Evolutionary conservation across 2,888 invertebrate genomes (phyloP).

Genomic region (Drosophila neonasuta): DNA sequence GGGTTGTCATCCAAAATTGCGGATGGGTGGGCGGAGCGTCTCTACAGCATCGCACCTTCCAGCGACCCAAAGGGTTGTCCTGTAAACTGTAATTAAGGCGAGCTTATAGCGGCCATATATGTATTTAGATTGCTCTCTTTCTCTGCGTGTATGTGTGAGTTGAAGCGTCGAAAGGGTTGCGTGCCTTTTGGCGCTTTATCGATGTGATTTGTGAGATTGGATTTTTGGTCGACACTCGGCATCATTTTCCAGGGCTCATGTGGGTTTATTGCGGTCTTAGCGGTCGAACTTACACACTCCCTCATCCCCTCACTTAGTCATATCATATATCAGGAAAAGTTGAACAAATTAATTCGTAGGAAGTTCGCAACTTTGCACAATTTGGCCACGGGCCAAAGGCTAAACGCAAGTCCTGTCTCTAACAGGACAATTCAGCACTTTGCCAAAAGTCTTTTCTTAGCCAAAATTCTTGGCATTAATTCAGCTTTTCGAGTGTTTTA

Average conservation of each 20-base stretch:
- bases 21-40: slow-evolving; percentile 30
- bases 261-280: slow-evolving; percentile 75
- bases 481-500: slow-evolving; percentile 27
- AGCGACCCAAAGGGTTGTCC: slow-evolving; percentile 49
- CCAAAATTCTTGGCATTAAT: slow-evolving; percentile 50
- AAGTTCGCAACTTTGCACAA: slow-evolving; percentile 68
- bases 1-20: slow-evolving; percentile 10
- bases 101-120: slow-evolving; percentile 71
- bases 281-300: slow-evolving; percentile 38
- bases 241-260: slow-evolving; percentile 65
- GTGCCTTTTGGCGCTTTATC: slow-evolving; percentile 72
- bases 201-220: slow-evolving; percentile 78
- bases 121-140: slow-evolving; percentile 19
- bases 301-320: slow-evolving; percentile 2
- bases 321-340: slow-evolving; percentile 56
- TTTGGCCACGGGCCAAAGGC: slow-evolving; percentile 55
- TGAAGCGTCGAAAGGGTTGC: slow-evolving; percentile 68
- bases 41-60: slow-evolving; percentile 16
- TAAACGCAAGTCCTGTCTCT: slow-evolving; percentile 19
- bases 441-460: slow-evolving; percentile 49
- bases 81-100: slow-evolving; percentile 68
- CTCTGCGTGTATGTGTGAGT: slow-evolving; percentile 13
- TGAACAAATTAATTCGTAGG: slow-evolving; percentile 70
- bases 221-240: slow-evolving; percentile 53
- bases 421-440: slow-evolving; percentile 37